A percentile compares a stretch with the other conserved stretches of the same genome.
phyloP scores from a whole-genome alignment of 2,113 vertebrate genomes.

The Ptilorrhoa leucosticta region DNA sequence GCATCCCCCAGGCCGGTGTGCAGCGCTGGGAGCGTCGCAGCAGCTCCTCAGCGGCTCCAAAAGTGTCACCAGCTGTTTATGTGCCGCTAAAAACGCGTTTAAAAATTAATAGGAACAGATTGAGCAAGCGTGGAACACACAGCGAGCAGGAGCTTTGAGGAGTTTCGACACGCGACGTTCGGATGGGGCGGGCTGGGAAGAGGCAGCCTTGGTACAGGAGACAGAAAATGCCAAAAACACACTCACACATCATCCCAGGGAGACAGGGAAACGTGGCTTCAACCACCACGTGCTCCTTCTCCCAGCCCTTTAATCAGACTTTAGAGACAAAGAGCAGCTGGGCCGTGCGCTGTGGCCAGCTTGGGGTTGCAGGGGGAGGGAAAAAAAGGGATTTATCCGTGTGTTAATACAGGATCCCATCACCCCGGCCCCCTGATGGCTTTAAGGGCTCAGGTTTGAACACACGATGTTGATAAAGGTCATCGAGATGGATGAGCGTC shows the following conservation, averaged over 20 bases:
- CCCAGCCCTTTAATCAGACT: background rate
- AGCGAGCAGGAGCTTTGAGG: background rate
- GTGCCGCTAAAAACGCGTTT: background rate
- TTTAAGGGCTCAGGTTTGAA: background rate
- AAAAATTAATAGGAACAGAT: slow-evolving; percentile 20
- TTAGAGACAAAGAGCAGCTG: background rate
- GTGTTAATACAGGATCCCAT: background rate
- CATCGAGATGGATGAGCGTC: background rate
- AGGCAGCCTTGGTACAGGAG: background rate
- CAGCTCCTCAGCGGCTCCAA: background rate
- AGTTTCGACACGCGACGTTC: rapidly evolving
- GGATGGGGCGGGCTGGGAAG: background rate
- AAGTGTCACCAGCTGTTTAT: background rate
- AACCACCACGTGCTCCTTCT: background rate
- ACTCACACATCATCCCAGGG: background rate
- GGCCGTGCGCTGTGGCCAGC: background rate
- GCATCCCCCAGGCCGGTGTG: rapidly evolving
- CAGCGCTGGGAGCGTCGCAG: background rate
- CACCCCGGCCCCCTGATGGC: background rate
- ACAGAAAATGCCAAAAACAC: background rate
- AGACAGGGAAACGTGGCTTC: background rate
- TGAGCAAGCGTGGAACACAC: background rate
- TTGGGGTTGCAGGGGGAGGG: background rate
- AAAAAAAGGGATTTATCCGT: background rate
- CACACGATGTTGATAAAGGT: rapidly evolving